Conservation (phyloP, 2,888 invertebrate genomes). For the Brenthis ino region DNA sequence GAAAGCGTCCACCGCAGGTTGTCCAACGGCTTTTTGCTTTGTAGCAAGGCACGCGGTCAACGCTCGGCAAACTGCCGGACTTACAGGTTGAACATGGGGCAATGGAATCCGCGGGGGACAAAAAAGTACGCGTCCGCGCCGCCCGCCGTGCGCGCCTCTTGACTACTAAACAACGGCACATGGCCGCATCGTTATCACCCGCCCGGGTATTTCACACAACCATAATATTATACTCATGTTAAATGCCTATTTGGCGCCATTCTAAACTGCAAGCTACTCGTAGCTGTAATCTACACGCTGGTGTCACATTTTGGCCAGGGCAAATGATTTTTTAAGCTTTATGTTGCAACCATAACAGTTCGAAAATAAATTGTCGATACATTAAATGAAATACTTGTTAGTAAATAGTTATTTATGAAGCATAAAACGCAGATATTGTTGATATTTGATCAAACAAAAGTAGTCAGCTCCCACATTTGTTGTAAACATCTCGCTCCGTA, state of each 20-base stretch:
- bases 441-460: too few species aligned
- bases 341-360: too few species aligned
- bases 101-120: slow-evolving; percentile 77
- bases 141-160: slow-evolving; percentile 58
- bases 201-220: slow-evolving; percentile 6
- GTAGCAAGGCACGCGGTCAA: slow-evolving; percentile 74
- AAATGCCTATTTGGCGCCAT: slow-evolving; percentile 15
- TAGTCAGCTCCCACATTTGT: too few species aligned
- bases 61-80: slow-evolving; percentile 80
- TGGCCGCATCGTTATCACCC: slow-evolving; percentile 29
- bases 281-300: slow-evolving; percentile 1
- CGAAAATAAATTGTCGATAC: too few species aligned
- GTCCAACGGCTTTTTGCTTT: slow-evolving; percentile 69
- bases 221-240: slow-evolving; percentile 1
- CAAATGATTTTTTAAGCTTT: not conserved
- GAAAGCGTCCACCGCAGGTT: slow-evolving; percentile 65
- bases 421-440: too few species aligned
- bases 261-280: not conserved
- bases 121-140: slow-evolving; percentile 70
- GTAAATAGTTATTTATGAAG: too few species aligned
- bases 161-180: slow-evolving; percentile 64
- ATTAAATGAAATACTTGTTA: too few species aligned
- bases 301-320: not conserved
- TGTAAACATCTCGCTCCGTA: too few species aligned
- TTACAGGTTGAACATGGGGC: slow-evolving; percentile 80